phyloP scores from a whole-genome alignment of 35 echinoderm and acorn worm genomes.

The Eucidaris tribuloides region DNA sequence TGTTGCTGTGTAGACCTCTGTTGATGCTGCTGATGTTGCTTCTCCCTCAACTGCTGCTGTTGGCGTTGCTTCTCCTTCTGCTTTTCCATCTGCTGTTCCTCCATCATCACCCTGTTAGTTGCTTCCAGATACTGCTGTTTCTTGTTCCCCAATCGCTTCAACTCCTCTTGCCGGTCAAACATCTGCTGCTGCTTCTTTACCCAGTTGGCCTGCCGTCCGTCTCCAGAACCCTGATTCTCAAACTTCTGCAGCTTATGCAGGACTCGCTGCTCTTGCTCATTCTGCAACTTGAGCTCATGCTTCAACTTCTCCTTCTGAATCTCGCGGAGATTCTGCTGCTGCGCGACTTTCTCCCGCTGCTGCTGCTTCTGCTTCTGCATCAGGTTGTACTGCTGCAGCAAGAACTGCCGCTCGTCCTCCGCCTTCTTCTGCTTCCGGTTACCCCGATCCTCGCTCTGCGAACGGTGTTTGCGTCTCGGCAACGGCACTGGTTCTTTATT shows the following conservation, averaged over 20 bases:
- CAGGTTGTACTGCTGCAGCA: conserved; percentile 5
- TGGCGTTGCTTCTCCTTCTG: neutral
- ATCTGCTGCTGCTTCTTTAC: neutral
- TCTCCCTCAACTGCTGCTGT: neutral
- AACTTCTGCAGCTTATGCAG: conserved; percentile 9
- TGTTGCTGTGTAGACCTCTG: neutral
- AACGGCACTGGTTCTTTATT: neutral
- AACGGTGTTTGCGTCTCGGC: neutral
- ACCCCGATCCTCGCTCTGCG: neutral
- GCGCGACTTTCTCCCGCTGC: neutral
- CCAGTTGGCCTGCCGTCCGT: neutral
- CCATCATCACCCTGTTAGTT: neutral
- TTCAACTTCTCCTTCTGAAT: conserved; percentile 1
- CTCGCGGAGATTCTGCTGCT: neutral
- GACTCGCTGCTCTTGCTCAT: neutral
- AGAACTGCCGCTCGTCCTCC: neutral
- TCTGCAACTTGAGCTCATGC: neutral
- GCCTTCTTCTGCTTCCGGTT: neutral
- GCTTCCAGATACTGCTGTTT: conserved; percentile 4
- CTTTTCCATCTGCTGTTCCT: neutral
- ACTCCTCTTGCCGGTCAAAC: conserved; percentile 3
- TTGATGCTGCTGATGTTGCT: neutral
- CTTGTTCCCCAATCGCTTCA: neutral
- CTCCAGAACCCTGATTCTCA: neutral
- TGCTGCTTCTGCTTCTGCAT: conserved; percentile 2